phyloP scores from a whole-genome alignment of 2,888 invertebrate genomes.

The Dione juno region DNA sequence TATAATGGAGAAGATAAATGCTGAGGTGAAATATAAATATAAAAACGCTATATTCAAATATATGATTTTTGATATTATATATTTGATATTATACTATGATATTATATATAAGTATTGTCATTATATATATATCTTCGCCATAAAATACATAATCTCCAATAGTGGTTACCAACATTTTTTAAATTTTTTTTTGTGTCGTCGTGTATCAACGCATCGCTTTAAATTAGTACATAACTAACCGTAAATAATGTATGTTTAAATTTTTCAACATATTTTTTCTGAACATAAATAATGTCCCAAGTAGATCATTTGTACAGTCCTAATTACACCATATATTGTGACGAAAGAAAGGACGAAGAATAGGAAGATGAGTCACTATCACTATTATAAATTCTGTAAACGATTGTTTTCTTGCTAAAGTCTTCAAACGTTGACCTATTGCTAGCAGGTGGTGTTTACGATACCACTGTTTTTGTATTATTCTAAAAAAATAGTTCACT shows the following conservation, averaged over 20 bases:
- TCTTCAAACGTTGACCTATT: constrained; percentile 28
- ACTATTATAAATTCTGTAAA: not conserved
- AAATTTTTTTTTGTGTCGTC: too few species aligned
- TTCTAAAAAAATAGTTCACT: constrained; percentile 54
- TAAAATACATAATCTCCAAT: too few species aligned
- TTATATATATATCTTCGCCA: too few species aligned
- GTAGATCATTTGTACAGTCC: not conserved
- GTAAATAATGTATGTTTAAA: too few species aligned
- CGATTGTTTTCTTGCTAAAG: not conserved
- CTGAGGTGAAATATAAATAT: not conserved
- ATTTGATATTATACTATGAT: too few species aligned
- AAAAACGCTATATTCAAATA: too few species aligned
- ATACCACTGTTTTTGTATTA: constrained; percentile 54
- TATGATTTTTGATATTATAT: too few species aligned
- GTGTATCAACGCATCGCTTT: too few species aligned
- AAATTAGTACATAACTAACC: too few species aligned
- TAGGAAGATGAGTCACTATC: not conserved
- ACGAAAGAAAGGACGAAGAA: not conserved
- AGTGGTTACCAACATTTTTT: too few species aligned
- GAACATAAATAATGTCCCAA: not conserved
- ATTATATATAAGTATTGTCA: too few species aligned
- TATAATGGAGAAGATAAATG: not conserved
- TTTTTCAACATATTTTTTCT: too few species aligned
- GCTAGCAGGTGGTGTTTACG: constrained; percentile 52
- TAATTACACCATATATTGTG: not conserved